Evolutionary conservation across 1,140 invertebrate genomes (phyloP).

Genomic region (Bombus terrestris): DNA sequence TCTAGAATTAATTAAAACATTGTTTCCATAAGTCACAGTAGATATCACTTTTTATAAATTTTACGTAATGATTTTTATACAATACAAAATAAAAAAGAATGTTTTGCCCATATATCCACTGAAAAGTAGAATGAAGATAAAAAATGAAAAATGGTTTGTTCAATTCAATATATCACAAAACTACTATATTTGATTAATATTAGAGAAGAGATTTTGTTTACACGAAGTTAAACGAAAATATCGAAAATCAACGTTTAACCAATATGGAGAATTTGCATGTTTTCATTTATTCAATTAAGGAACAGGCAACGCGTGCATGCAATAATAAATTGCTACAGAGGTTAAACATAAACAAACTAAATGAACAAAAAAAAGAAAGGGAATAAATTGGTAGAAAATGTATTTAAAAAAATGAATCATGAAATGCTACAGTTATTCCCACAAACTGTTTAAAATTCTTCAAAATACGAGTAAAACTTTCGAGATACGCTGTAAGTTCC

Average conservation of each 20-base stretch:
- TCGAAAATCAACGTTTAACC: slow-evolving; percentile 1
- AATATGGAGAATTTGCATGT: background rate
- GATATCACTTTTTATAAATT: background rate
- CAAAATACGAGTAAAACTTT: background rate
- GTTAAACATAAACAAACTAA: background rate
- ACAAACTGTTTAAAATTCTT: too few species aligned
- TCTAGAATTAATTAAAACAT: background rate
- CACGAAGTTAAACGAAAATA: slow-evolving; percentile 7
- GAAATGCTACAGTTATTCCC: background rate
- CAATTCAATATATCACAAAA: background rate
- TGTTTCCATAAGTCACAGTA: background rate
- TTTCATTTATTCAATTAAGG: slow-evolving; percentile 12
- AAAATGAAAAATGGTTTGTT: background rate
- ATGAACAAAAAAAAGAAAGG: background rate
- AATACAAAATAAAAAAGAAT: background rate
- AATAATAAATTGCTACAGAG: background rate
- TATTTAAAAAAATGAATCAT: background rate
- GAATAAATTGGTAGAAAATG: background rate
- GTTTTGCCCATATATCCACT: background rate
- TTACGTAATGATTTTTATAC: background rate
- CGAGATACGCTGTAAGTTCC: too few species aligned
- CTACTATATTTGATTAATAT: slow-evolving; percentile 7
- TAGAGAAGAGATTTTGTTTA: background rate
- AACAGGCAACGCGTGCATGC: background rate
- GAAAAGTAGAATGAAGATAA: background rate